Evolutionary conservation across 2,888 invertebrate genomes (phyloP).

Genomic region (Tinea semifulvella): DNA sequence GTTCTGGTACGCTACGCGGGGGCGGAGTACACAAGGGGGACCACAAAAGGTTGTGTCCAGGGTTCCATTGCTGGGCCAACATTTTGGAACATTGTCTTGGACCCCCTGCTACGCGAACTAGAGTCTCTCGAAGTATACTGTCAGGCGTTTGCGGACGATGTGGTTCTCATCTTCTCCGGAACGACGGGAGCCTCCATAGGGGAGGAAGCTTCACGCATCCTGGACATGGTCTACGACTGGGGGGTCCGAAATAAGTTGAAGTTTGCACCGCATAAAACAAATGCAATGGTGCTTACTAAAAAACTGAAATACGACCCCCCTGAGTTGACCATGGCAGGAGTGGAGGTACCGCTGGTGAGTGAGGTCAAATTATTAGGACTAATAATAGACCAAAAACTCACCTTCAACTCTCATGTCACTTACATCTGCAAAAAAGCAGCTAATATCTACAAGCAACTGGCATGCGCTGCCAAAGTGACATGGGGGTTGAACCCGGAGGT

Average conservation of each 20-base stretch:
- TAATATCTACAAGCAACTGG: no score
- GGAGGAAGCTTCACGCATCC: no score
- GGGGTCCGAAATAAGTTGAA: constrained; percentile 17
- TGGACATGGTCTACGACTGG: no score
- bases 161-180: no score
- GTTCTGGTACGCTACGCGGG: neutral
- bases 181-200: no score
- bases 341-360: no score
- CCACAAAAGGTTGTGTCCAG: constrained; percentile 8
- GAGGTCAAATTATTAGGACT: constrained; percentile 19
- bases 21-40: neutral
- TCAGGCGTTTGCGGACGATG: no score
- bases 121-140: neutral
- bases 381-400: constrained; percentile 16
- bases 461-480: no score
- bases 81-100: constrained; percentile 21
- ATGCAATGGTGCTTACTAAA: constrained; percentile 16
- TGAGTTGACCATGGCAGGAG: constrained; percentile 18
- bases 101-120: constrained; percentile 16
- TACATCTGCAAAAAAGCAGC: constrained; percentile 16
- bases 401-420: constrained; percentile 16
- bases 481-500: constrained; percentile 11
- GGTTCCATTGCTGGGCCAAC: constrained; percentile 18
- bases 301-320: constrained; percentile 18
- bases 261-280: constrained; percentile 18